Evolutionary conservation across 2,797 vertebrate genomes (phyloP).

Genomic region (Coccyzus lansbergi): DNA sequence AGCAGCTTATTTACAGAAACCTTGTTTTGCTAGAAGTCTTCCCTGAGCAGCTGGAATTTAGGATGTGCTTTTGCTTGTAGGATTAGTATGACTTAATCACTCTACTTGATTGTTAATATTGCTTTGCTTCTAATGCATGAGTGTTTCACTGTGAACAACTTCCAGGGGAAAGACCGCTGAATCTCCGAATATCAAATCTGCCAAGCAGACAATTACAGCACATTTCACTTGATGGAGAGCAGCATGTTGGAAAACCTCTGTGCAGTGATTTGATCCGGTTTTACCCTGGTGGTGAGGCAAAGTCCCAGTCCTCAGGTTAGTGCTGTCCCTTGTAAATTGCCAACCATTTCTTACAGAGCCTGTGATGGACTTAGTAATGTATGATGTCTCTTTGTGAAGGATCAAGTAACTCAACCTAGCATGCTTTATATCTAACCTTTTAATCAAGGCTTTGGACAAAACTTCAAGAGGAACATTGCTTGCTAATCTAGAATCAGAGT

Average conservation of each 20-base stretch:
- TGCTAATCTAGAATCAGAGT: not conserved
- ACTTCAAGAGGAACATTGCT: not conserved
- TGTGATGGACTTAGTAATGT: not conserved
- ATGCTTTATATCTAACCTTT: not conserved
- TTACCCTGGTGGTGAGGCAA: conserved; percentile 84
- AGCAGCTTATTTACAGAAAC: not conserved
- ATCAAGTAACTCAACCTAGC: not conserved
- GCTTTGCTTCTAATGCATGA: not conserved
- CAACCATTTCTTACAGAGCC: not conserved
- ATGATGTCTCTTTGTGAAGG: not conserved
- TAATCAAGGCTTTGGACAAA: not conserved
- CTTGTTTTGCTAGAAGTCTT: not conserved
- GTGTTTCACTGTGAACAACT: not conserved
- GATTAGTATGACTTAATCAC: not conserved
- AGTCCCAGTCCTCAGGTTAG: conserved; percentile 87
- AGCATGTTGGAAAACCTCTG: conserved; percentile 87
- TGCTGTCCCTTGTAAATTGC: not conserved
- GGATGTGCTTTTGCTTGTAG: not conserved
- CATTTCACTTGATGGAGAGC: conserved; percentile 84
- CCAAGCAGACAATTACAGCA: conserved; percentile 76
- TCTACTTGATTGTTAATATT: not conserved
- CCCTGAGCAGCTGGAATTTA: not conserved
- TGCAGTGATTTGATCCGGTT: conserved; percentile 90
- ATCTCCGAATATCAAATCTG: conserved; percentile 86
- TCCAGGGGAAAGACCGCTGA: conserved; percentile 91